Conservation (phyloP, 2,113 vertebrate species). For the Bubo bubo region DNA sequence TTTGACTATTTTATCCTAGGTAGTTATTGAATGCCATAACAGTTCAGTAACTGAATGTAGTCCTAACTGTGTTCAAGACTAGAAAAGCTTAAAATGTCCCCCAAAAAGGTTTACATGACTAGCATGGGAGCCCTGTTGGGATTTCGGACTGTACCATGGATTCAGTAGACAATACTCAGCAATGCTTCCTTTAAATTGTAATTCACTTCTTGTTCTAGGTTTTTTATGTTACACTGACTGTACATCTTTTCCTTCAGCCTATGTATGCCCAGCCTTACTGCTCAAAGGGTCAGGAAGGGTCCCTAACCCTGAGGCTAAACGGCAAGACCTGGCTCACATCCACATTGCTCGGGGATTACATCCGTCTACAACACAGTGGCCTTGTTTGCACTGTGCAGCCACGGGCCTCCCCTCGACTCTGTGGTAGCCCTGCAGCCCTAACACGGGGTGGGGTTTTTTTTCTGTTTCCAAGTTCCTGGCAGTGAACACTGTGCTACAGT, state of each 20-base stretch:
- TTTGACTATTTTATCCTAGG: background rate
- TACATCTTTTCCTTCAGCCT: background rate
- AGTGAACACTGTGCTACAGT: rapidly evolving
- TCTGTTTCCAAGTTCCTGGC: background rate
- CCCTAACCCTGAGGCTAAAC: background rate
- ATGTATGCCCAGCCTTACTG: background rate
- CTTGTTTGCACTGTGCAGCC: background rate
- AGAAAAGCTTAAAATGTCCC: background rate
- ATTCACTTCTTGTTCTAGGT: background rate
- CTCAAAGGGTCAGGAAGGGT: background rate
- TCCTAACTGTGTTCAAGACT: background rate
- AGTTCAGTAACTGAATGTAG: background rate
- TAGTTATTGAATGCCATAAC: background rate
- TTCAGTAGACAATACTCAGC: background rate
- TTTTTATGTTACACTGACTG: background rate
- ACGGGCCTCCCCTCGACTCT: rapidly evolving
- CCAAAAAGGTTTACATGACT: background rate
- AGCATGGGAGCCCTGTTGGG: background rate
- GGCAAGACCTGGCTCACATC: background rate
- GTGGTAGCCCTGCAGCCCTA: background rate
- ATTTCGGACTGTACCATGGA: background rate
- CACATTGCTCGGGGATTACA: background rate
- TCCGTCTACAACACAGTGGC: background rate
- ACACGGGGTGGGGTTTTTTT: background rate
- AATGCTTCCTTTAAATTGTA: background rate